A percentile compares a stretch with the other conserved stretches of the same genome.
Evolutionary conservation across 2,113 vertebrate genomes (phyloP).

Genomic region (Neolamprologus ventralis): DNA sequence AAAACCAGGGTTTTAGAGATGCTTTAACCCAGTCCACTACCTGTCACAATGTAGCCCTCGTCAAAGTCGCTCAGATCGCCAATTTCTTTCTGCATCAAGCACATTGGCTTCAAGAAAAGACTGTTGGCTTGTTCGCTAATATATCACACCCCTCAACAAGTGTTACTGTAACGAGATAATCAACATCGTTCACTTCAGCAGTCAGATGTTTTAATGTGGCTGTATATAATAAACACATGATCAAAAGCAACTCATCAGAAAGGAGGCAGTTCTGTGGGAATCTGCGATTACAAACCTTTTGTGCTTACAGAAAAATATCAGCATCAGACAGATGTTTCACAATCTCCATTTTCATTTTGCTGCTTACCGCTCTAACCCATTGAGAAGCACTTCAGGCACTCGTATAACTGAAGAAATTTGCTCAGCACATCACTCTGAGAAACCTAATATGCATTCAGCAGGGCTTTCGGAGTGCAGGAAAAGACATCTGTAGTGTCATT

Average conservation of each 20-base stretch:
- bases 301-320: background rate
- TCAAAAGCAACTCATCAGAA: background rate
- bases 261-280: background rate
- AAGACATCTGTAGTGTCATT: background rate
- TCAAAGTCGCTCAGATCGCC: background rate
- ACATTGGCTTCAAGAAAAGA: background rate
- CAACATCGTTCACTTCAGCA: background rate
- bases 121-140: background rate
- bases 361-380: background rate
- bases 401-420: background rate
- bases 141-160: background rate
- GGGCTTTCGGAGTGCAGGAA: background rate
- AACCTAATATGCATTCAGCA: background rate
- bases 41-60: background rate
- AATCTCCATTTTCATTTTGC: background rate
- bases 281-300: background rate
- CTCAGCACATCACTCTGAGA: background rate
- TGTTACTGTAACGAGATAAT: background rate
- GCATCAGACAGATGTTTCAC: background rate
- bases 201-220: background rate
- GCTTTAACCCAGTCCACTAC: background rate
- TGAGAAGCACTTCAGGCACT: conserved; percentile 7
- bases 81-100: background rate
- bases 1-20: background rate
- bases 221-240: background rate